Evolutionary conservation across 2,113 vertebrate species (phyloP), one percentile per base, ranked within the genome.

Genomic region (Antechinus flavipes): DNA sequence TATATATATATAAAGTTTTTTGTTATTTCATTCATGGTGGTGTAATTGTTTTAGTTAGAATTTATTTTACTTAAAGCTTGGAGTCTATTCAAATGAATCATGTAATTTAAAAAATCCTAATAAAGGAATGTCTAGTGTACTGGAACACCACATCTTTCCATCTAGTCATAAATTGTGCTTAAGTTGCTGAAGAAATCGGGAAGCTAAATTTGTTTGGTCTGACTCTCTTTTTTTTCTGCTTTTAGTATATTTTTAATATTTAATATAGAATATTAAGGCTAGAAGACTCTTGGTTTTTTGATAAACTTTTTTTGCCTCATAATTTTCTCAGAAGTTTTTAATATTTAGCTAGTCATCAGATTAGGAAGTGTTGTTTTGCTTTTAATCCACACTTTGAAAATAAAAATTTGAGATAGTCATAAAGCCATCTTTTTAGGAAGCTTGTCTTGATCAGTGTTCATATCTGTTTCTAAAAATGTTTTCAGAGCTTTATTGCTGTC

Each of bases 21-120:
- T 93, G 93, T 58, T 96, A 93, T 97, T 97, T 97, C 96, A 97
- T 96, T 97, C 94, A 94, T 94, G 93, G 92, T 61, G 90, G 90
- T 95, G 30, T 95, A 97, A 94, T 94, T 96, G 92, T 96, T 97
- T 97, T 96, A 96, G 95, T 97, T 96, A 97, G 89, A 91, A n/a
- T 97, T 53, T 96, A 95, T 97, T 97, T 97, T 97, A 97, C 96
- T 96, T 97, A 91, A 90, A 90, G 92, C 97, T 53, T 0, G 47
- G 47, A 91, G 94, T 91, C 94, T 93, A 47, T 95, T 97, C 49
- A 93, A 94, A 54, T 93, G 92, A 92, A 96, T 94, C 96, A 96
- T 96, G 91, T 97, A 96, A 96, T 96, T 97, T 95, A 96, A 89
- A 94, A 97, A 96, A 97, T 91, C 2, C 58, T 61, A 61, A 61